These are phyloP conservation scores for Dasypogon diadema DNA, from an alignment of 2,888 invertebrate genomes.

Conservation along the genomic window DNA sequence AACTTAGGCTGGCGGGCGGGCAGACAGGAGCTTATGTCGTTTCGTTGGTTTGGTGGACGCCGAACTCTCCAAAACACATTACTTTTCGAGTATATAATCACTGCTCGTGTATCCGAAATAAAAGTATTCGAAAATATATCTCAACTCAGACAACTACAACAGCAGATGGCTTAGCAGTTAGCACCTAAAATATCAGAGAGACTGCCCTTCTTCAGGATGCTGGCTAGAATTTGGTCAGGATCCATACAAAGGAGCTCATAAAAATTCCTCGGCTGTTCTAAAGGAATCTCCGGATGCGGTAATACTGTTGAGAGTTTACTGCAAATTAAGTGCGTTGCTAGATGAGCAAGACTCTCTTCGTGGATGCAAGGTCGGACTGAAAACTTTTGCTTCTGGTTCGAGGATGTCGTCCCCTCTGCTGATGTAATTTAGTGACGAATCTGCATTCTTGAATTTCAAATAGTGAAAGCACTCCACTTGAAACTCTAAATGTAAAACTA, in stretches of 20 bases:
- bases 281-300: conserved; percentile 85
- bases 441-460: conserved; percentile 71
- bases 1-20: too few species aligned
- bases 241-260: conserved; percentile 86
- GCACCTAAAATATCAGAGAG: conserved; percentile 85
- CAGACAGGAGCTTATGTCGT: too few species aligned
- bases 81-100: not conserved
- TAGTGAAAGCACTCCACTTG: conserved; percentile 97
- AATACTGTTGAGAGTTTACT: conserved; percentile 87
- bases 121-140: conserved; percentile 34
- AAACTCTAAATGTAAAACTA: conserved; percentile 92
- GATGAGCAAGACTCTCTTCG: conserved; percentile 86
- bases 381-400: conserved; percentile 81
- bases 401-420: conserved; percentile 76
- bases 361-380: conserved; percentile 80
- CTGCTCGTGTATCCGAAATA: not conserved
- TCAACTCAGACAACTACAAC: conserved; percentile 79
- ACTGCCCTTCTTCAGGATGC: conserved; percentile 87
- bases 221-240: conserved; percentile 87
- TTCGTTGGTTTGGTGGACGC: too few species aligned
- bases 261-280: conserved; percentile 91
- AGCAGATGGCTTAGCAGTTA: conserved; percentile 73
- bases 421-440: conserved; percentile 63
- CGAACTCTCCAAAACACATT: too few species aligned
- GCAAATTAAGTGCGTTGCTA: conserved; percentile 85